Base-by-base conservation (phyloP, 1,140 invertebrate genomes). In the Triops longicaudatus region DNA sequence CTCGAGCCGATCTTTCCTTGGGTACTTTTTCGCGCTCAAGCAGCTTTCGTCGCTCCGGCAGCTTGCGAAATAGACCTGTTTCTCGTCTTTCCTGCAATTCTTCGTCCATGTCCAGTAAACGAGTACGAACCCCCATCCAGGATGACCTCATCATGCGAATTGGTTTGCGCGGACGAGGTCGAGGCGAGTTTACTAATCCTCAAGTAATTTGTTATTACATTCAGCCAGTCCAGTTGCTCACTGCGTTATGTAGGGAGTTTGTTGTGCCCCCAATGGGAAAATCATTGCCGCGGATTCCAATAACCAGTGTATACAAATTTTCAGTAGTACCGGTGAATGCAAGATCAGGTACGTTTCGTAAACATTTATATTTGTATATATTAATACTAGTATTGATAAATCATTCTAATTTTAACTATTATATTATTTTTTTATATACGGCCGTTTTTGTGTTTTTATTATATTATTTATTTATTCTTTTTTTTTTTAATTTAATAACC, bases 131-230 rank as follows among this genome's bases (percentile, higher is more conserved):
- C 14, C 81, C 83, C 14, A 82, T 87, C 73, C 87, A 87, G 80
- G 86, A 88, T 81, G 87, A 85, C 76, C 80, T 86, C 31, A 80
- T 85, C 28, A 73, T 85, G 17, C 83, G 83, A 78, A 83, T 88
- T 42, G 88, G 88, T 14, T 80, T 79, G 9, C 84, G 85, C 79
- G 88, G 88, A 75, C 81, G 87, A 43, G 85, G 84, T 72, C 83
- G 85, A 78, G 87, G 88, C 37, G 87, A 89, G 79, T 89, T 89
- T 81, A 86, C 85, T 17, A 89, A 89, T 82, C 88, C 88, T 26
- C 88, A 89, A 82, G 81, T 82, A 75, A 43, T 12, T 63, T 31
- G 12, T 26, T 37, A 1, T 43, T 31, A 17, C 3, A 12, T n/a
- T 22, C 12, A 26, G 26, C n/a, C 72, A n/a, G 72, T 76, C 10